These are phyloP conservation scores for Crotalus horridus DNA, from an alignment of 2,113 vertebrate species.

Conservation along the genomic window DNA sequence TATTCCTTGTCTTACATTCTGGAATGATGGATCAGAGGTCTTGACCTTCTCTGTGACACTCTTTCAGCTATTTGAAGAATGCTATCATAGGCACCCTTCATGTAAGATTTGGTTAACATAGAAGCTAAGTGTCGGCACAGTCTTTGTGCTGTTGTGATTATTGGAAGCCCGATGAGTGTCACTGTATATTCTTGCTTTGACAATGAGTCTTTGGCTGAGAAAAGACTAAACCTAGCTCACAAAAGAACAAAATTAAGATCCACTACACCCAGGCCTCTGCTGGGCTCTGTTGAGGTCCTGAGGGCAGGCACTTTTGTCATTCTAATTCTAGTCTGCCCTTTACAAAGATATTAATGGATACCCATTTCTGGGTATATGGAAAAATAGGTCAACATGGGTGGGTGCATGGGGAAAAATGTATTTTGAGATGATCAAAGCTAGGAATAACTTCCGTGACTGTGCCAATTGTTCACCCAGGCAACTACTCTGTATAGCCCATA, in stretches of 20 bases:
- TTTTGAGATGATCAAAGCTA: background rate
- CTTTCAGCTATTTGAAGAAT: background rate
- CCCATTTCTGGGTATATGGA: background rate
- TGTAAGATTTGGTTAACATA: background rate
- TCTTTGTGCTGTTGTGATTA: background rate
- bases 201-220: background rate
- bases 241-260: background rate
- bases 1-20: background rate
- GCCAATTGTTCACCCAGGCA: background rate
- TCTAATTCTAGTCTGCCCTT: slow-evolving; percentile 22
- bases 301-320: background rate
- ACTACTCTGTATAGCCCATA: background rate
- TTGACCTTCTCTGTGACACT: background rate
- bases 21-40: background rate
- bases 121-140: background rate
- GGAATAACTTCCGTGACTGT: background rate
- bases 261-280: background rate
- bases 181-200: too few species aligned
- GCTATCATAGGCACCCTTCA: background rate
- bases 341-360: slow-evolving; percentile 24
- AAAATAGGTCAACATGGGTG: background rate
- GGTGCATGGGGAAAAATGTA: background rate
- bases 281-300: background rate
- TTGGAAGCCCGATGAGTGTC: background rate
- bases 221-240: background rate